phyloP scores from a whole-genome alignment of 2,113 vertebrate species.

The Ondatra zibethicus region DNA sequence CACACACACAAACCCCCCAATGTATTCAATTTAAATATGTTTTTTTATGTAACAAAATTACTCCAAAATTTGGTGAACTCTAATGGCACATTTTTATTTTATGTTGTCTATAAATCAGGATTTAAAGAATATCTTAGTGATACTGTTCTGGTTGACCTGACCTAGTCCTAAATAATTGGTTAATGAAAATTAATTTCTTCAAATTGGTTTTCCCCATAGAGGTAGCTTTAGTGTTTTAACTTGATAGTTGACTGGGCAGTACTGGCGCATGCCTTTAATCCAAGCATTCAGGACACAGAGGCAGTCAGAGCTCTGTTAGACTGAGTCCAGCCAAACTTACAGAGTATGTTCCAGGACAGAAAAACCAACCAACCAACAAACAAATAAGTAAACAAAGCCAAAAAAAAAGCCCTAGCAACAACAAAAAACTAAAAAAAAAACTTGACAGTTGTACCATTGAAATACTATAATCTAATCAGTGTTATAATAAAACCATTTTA shows the following conservation, averaged over 20 bases:
- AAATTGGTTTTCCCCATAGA: neutral
- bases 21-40: conserved; percentile 2
- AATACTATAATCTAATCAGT: neutral
- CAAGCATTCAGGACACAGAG: no score
- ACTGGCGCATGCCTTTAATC: no score
- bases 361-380: no score
- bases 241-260: no score
- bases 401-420: no score
- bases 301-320: no score
- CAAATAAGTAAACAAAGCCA: no score
- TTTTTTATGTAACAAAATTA: conserved; percentile 1
- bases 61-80: neutral
- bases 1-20: neutral
- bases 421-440: neutral
- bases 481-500: neutral
- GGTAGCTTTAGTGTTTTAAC: neutral
- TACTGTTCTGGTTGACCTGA: neutral
- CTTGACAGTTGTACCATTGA: neutral
- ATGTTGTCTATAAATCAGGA: neutral
- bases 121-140: neutral
- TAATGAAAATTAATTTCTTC: neutral
- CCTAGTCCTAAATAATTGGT: neutral
- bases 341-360: no score
- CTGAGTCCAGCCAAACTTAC: no score
- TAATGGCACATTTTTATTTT: neutral